These are phyloP conservation scores for Philaethria dido DNA, from an alignment of 2,888 invertebrate species.

Conservation along the genomic window DNA sequence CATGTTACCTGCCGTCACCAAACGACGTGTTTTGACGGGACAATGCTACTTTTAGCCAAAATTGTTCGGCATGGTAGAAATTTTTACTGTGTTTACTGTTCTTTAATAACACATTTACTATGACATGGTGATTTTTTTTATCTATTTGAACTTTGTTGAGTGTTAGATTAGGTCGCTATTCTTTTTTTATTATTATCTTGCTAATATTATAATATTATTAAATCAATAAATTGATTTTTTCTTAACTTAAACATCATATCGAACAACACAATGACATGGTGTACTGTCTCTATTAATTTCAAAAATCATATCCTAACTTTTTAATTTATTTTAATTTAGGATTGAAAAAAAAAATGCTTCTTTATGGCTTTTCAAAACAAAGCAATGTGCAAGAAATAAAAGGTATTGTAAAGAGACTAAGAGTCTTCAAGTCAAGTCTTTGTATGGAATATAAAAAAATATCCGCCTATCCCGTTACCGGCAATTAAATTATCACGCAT, in stretches of 20 bases:
- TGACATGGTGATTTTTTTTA: no score
- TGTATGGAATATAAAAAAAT: slow-evolving; percentile 24
- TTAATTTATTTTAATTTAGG: no score
- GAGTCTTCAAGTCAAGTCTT: neutral
- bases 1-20: slow-evolving; percentile 54
- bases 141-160: no score
- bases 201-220: no score
- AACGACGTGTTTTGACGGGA: slow-evolving; percentile 48
- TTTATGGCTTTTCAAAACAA: neutral
- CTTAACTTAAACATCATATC: no score
- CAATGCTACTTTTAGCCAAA: slow-evolving; percentile 27
- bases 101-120: neutral
- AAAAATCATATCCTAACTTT: no score
- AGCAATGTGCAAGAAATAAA: slow-evolving; percentile 16
- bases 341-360: no score
- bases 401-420: slow-evolving; percentile 12
- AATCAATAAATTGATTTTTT: no score
- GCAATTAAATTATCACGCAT: slow-evolving; percentile 77
- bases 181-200: no score
- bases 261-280: no score
- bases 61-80: neutral
- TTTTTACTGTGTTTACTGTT: neutral
- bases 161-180: no score
- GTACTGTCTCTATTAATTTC: no score
- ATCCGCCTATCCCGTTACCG: slow-evolving; percentile 46